These are phyloP conservation scores for Limenitis camilla DNA, from an alignment of 2,888 invertebrate species.

Conservation along the genomic window DNA sequence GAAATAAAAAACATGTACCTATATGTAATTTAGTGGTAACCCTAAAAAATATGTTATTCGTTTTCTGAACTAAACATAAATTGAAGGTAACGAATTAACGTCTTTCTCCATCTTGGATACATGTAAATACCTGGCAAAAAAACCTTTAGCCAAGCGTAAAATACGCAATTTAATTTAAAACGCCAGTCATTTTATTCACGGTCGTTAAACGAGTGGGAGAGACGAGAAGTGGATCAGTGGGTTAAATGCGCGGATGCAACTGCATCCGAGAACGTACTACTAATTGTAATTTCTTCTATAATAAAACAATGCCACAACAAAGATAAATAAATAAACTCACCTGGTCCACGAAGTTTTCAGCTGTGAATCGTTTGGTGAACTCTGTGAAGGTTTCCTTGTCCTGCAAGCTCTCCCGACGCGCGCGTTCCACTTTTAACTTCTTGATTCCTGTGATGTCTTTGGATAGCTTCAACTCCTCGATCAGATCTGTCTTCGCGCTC, in stretches of 20 bases:
- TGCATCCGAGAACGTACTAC: conserved; percentile 31
- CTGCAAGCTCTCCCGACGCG: conserved; percentile 86
- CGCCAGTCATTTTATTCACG: conserved; percentile 43
- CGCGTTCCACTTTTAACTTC: conserved; percentile 92
- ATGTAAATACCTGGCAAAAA: conserved; percentile 7
- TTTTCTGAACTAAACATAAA: no score
- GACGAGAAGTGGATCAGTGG: conserved; percentile 46
- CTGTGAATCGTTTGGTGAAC: conserved; percentile 87
- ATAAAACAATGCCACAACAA: conserved; percentile 14
- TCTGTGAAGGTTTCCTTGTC: conserved; percentile 90
- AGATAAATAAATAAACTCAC: conserved; percentile 65
- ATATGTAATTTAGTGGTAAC: no score
- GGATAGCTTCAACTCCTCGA: conserved; percentile 93
- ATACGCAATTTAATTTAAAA: conserved; percentile 33
- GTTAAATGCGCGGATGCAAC: conserved; percentile 42
- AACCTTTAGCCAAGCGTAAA: conserved; percentile 24
- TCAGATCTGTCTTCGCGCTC: conserved; percentile 87
- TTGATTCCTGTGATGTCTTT: conserved; percentile 95
- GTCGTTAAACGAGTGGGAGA: conserved; percentile 31
- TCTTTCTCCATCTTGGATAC: neutral
- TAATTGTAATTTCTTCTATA: no score
- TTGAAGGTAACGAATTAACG: neutral
- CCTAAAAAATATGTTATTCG: no score
- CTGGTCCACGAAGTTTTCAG: conserved; percentile 92
- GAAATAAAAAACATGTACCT: no score